Percentiles rank a stretch among this genome's conserved stretches.
Conservation (phyloP, 2,113 vertebrate species). For the Microtus pennsylvanicus region DNA sequence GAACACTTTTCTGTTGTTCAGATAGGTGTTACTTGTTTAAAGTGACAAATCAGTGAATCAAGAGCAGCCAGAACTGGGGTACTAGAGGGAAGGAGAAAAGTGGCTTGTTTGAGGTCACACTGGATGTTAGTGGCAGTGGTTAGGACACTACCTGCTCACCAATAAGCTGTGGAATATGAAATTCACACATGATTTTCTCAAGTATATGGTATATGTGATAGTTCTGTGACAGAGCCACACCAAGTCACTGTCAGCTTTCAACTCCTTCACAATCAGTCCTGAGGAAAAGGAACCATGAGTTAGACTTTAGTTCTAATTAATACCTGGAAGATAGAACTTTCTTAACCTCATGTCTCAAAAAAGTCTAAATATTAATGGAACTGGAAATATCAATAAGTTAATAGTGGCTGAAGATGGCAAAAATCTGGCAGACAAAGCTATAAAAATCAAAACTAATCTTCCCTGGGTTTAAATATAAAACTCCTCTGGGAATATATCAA, state of each 20-base stretch:
- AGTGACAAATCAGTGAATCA: not conserved
- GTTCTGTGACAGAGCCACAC: not conserved
- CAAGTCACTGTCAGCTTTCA: not conserved
- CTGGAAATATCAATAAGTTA: slow-evolving; percentile 83
- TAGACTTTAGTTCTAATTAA: slow-evolving; percentile 34
- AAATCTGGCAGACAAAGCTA: slow-evolving; percentile 80
- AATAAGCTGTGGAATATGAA: not conserved
- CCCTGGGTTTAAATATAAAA: slow-evolving; percentile 84
- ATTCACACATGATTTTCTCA: not conserved
- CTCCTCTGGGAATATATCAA: slow-evolving; percentile 79
- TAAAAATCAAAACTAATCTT: slow-evolving; percentile 83
- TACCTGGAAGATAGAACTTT: slow-evolving; percentile 52
- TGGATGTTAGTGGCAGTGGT: not conserved
- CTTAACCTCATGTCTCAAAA: slow-evolving; percentile 72
- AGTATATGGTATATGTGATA: not conserved
- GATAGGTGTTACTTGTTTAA: not conserved
- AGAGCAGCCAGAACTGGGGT: not conserved
- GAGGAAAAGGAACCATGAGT: not conserved
- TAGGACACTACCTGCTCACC: not conserved
- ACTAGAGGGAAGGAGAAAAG: not conserved
- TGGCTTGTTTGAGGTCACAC: not conserved
- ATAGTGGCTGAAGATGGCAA: slow-evolving; percentile 78
- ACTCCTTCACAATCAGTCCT: not conserved
- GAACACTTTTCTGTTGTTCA: not conserved
- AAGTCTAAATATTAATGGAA: slow-evolving; percentile 82